Percentiles rank a stretch among this genome's conserved stretches.
These are phyloP conservation scores for Hyposoter dolosus DNA, from an alignment of 2,888 invertebrate genomes.

Conservation along the genomic window DNA sequence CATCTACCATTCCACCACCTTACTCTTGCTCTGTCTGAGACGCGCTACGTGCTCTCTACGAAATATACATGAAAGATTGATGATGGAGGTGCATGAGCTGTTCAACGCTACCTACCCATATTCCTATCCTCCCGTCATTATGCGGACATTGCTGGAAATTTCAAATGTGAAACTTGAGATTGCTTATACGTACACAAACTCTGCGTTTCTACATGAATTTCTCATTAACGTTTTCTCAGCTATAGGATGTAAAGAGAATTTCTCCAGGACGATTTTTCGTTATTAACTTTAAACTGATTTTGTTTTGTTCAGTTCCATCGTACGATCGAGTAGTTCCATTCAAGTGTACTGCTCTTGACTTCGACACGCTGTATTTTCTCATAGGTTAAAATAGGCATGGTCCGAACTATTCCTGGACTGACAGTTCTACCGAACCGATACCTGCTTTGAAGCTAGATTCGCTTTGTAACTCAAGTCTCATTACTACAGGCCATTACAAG, in stretches of 20 bases:
- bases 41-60: conserved; percentile 42
- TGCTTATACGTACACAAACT: background rate
- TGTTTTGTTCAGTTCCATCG: conserved; percentile 31
- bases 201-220: background rate
- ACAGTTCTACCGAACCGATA: conserved; percentile 30
- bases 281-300: conserved; percentile 3
- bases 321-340: background rate
- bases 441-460: conserved; percentile 50
- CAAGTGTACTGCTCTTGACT: conserved; percentile 23
- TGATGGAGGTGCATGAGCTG: conserved; percentile 18
- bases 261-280: background rate
- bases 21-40: conserved; percentile 23
- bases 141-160: conserved; percentile 21
- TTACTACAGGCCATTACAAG: conserved; percentile 20
- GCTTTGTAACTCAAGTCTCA: conserved; percentile 7
- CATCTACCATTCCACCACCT: conserved; percentile 27
- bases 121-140: conserved; percentile 5
- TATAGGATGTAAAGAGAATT: background rate
- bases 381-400: conserved; percentile 34
- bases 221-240: background rate
- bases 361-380: conserved; percentile 13
- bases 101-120: background rate
- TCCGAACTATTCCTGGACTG: conserved; percentile 7
- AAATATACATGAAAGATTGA: conserved; percentile 43
- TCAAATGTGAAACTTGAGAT: background rate